A percentile compares a stretch with the other conserved stretches of the same genome.
phyloP scores from a whole-genome alignment of 2,797 vertebrate species.

The Pteropus rufus region DNA sequence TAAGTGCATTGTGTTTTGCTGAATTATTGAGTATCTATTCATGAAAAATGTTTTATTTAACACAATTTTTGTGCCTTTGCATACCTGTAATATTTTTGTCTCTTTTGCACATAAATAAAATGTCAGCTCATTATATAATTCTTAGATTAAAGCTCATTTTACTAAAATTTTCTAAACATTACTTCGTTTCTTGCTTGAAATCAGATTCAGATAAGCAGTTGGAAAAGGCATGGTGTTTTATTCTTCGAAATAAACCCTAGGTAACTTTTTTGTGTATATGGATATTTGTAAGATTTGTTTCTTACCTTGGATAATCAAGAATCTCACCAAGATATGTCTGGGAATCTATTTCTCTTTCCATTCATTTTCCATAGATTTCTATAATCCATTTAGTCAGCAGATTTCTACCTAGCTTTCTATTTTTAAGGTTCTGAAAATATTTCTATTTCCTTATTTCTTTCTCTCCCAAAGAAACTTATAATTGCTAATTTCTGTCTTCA shows the following conservation, averaged over 20 bases:
- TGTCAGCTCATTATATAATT: neutral
- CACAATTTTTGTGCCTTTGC: neutral
- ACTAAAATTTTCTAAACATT: neutral
- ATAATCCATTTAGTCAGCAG: neutral
- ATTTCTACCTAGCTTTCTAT: neutral
- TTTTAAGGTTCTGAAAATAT: slow-evolving; percentile 10
- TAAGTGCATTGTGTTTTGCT: neutral
- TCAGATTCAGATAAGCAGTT: neutral
- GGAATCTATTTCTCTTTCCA: neutral
- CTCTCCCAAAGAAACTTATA: neutral
- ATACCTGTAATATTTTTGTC: neutral
- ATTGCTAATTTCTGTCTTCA: neutral
- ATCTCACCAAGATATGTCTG: neutral
- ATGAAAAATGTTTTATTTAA: neutral
- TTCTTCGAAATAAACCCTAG: neutral
- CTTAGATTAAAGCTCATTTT: neutral
- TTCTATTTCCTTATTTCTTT: neutral
- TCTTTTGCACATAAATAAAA: neutral
- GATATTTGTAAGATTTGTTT: neutral
- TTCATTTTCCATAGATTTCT: neutral
- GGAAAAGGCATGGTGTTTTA: neutral
- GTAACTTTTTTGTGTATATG: neutral
- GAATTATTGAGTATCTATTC: neutral
- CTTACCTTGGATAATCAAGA: neutral
- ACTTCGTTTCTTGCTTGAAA: neutral